Percentiles rank a stretch among this genome's conserved stretches.
phyloP scores from a whole-genome alignment of 2,113 vertebrate species.

The Fukomys damarensis region DNA sequence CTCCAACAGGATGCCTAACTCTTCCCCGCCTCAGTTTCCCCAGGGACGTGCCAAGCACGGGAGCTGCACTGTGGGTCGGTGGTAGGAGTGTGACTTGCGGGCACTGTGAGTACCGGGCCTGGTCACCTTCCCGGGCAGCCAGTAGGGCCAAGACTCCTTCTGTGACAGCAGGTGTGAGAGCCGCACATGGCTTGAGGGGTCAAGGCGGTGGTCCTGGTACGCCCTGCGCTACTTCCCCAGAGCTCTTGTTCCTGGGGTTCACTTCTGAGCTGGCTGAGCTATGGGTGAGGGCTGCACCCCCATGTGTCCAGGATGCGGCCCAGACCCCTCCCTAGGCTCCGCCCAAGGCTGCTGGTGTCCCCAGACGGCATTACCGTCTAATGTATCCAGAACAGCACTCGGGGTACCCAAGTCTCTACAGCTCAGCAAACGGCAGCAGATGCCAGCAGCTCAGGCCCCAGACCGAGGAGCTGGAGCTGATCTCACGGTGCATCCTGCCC shows the following conservation, averaged over 20 bases:
- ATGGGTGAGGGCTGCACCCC: not conserved
- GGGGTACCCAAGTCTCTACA: no score
- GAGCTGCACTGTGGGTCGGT: not conserved
- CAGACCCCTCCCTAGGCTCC: not conserved
- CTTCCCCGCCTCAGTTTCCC: not conserved
- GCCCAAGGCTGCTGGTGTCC: rapidly evolving
- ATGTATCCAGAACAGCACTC: no score
- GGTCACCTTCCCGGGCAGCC: not conserved
- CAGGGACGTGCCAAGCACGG: not conserved
- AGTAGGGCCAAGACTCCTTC: not conserved
- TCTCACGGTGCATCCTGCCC: rapidly evolving
- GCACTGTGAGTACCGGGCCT: not conserved
- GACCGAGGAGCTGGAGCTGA: not conserved
- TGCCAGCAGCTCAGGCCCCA: not conserved
- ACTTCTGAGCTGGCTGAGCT: not conserved
- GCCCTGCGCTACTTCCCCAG: not conserved
- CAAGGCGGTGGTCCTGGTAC: rapidly evolving
- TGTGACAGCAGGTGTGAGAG: not conserved
- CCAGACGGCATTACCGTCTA: rapidly evolving
- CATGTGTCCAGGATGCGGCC: no score
- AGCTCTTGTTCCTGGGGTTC: not conserved
- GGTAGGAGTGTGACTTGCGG: not conserved
- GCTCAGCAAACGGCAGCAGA: rapidly evolving
- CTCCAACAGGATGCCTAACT: not conserved
- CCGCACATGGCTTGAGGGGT: rapidly evolving